Percentiles rank a stretch among this genome's conserved stretches.
These are phyloP conservation scores for Urechis unicinctus DNA, from an alignment of 2,888 invertebrate genomes.

Conservation along the genomic window DNA sequence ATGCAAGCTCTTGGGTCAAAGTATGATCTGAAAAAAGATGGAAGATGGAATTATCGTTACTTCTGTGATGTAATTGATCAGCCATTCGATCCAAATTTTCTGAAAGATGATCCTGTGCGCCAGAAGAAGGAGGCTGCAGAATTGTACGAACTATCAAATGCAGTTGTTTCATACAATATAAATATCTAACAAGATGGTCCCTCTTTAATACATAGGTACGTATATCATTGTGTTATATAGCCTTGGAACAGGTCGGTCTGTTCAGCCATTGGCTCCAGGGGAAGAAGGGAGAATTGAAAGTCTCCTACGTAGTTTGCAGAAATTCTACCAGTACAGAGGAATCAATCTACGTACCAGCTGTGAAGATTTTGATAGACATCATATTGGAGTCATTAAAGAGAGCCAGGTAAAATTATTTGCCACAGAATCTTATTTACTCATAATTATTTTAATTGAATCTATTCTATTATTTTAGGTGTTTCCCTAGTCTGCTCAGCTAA, in stretches of 20 bases:
- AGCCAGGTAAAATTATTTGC: constrained; percentile 36
- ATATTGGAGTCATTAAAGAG: constrained; percentile 46
- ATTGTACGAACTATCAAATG: constrained; percentile 33
- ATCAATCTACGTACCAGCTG: constrained; percentile 43
- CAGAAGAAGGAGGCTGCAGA: constrained; percentile 36
- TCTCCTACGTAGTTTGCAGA: constrained; percentile 34
- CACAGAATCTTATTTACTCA: not conserved
- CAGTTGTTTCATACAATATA: not conserved
- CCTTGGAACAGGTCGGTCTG: constrained; percentile 39
- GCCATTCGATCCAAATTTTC: constrained; percentile 38
- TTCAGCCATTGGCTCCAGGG: constrained; percentile 34
- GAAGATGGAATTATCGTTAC: constrained; percentile 40
- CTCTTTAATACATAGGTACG: constrained; percentile 8
- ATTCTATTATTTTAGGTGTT: not conserved
- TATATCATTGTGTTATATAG: constrained; percentile 19
- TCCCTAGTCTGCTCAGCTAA: not conserved
- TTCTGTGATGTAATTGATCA: constrained; percentile 46
- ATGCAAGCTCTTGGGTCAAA: constrained; percentile 33
- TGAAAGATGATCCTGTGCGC: constrained; percentile 28
- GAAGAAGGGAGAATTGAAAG: constrained; percentile 32
- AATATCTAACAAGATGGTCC: too few relatives aligned
- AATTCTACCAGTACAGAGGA: constrained; percentile 43
- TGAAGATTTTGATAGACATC: constrained; percentile 48
- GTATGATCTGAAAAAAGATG: constrained; percentile 35
- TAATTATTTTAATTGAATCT: not conserved